Percentiles rank a stretch among this genome's conserved stretches.
phyloP scores from a whole-genome alignment of 2,797 vertebrate genomes.

The Danio kyathit region DNA sequence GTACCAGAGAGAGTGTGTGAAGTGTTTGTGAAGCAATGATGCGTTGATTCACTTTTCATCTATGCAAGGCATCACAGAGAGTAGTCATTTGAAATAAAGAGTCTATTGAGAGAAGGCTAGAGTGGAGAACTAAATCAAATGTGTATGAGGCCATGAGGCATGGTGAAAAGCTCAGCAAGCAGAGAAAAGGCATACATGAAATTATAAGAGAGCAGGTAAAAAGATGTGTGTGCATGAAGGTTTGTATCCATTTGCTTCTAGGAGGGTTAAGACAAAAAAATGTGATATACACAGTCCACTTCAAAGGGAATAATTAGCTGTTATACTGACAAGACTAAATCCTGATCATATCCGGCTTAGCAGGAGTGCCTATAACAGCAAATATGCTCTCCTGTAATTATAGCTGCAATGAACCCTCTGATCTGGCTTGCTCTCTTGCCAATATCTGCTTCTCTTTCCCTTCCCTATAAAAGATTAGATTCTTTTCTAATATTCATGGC shows the following conservation, averaged over 20 bases:
- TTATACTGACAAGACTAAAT: conserved; percentile 65
- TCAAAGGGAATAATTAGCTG: conserved; percentile 74
- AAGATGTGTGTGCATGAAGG: conserved; percentile 17
- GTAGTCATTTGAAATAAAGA: conserved; percentile 6
- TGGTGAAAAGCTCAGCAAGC: background rate
- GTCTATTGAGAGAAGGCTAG: conserved; percentile 2
- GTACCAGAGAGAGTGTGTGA: background rate
- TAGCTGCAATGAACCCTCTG: conserved; percentile 60
- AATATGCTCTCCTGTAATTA: conserved; percentile 65
- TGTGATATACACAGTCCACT: conserved; percentile 60
- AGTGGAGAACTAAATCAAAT: conserved; percentile 4
- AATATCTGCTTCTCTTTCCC: conserved; percentile 54
- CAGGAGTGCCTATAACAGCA: conserved; percentile 24
- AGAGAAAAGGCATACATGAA: background rate
- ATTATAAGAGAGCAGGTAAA: background rate
- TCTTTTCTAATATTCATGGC: conserved; percentile 50
- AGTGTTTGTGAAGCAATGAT: conserved; percentile 10
- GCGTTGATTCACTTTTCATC: conserved; percentile 3
- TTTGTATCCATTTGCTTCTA: background rate
- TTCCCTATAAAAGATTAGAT: conserved; percentile 41
- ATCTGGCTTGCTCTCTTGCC: conserved; percentile 46
- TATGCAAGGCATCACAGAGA: background rate
- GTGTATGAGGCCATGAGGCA: background rate
- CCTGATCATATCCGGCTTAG: conserved; percentile 62
- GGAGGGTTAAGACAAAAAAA: conserved; percentile 50